These are phyloP conservation scores for Dynastes maya DNA, from an alignment of 2,888 invertebrate genomes.

Conservation along the genomic window DNA sequence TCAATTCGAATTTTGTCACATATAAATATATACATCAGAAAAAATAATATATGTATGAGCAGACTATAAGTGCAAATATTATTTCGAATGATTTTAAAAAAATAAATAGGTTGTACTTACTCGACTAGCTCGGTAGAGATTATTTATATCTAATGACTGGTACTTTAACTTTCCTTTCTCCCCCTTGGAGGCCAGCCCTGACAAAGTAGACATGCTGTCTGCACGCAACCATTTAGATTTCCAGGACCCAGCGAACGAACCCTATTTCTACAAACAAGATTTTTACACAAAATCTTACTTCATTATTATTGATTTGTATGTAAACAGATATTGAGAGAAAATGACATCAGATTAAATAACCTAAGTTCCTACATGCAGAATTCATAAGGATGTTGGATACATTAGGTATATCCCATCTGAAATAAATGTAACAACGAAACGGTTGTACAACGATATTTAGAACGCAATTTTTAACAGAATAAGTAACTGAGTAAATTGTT, in stretches of 20 bases:
- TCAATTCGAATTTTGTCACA: too few relatives aligned
- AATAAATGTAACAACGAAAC: background rate
- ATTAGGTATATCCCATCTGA: background rate
- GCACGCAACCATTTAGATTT: slow-evolving; percentile 93
- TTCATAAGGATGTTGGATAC: too few relatives aligned
- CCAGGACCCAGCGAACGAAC: slow-evolving; percentile 86
- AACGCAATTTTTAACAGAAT: slow-evolving; percentile 4
- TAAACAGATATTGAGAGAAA: background rate
- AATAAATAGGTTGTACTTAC: slow-evolving; percentile 73
- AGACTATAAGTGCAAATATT: background rate
- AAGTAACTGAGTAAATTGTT: slow-evolving; percentile 46
- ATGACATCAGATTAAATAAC: background rate
- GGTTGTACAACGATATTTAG: background rate
- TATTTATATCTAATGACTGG: slow-evolving; percentile 98
- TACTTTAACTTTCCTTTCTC: slow-evolving; percentile 95
- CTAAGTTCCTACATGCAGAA: too few relatives aligned
- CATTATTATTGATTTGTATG: background rate
- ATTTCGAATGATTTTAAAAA: background rate
- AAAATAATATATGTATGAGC: too few relatives aligned
- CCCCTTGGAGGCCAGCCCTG: slow-evolving; percentile 89
- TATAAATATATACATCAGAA: too few relatives aligned
- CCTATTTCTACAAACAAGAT: slow-evolving; percentile 74
- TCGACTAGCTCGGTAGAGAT: slow-evolving; percentile 90
- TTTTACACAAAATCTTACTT: background rate
- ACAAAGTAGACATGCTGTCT: slow-evolving; percentile 97